A percentile compares a stretch with the other conserved stretches of the same genome.
Evolutionary conservation across 2,113 vertebrate genomes (phyloP).

Genomic region (Heterotis niloticus): DNA sequence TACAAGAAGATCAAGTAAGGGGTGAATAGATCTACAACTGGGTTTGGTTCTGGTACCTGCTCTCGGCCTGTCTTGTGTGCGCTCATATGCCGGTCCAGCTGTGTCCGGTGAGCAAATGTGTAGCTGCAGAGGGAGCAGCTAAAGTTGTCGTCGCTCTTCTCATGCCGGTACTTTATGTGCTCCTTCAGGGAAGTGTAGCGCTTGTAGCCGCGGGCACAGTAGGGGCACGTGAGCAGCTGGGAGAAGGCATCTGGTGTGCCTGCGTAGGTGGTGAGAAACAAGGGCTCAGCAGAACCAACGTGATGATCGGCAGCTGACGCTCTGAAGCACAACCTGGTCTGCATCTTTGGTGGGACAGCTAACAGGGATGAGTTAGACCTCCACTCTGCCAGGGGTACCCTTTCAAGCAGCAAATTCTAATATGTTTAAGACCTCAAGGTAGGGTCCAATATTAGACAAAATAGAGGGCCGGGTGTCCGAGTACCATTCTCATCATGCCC

Average conservation of each 20-base stretch:
- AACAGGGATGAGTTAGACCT: too few relatives aligned
- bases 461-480: too few relatives aligned
- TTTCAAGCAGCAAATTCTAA: neutral
- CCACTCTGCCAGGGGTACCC: neutral
- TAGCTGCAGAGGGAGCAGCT: slow-evolving; percentile 95
- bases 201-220: slow-evolving; percentile 95
- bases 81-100: slow-evolving; percentile 95
- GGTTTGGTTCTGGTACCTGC: slow-evolving; percentile 66
- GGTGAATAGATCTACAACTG: too few relatives aligned
- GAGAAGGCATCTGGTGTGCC: slow-evolving; percentile 88
- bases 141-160: slow-evolving; percentile 93
- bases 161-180: slow-evolving; percentile 95
- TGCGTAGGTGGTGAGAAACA: slow-evolving; percentile 43
- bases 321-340: too few relatives aligned
- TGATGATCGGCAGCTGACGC: too few relatives aligned
- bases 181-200: slow-evolving; percentile 95
- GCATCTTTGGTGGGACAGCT: neutral
- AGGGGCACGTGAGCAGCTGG: slow-evolving; percentile 88
- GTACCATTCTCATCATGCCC: slow-evolving; percentile 93
- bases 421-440: neutral
- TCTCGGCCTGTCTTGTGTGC: slow-evolving; percentile 86
- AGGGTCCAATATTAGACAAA: too few relatives aligned
- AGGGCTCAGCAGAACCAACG: neutral
- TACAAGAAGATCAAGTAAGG: too few relatives aligned
- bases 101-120: slow-evolving; percentile 91